These are phyloP conservation scores for Cryptocephalus primarius DNA, from an alignment of 2,888 invertebrate species.

Conservation along the genomic window DNA sequence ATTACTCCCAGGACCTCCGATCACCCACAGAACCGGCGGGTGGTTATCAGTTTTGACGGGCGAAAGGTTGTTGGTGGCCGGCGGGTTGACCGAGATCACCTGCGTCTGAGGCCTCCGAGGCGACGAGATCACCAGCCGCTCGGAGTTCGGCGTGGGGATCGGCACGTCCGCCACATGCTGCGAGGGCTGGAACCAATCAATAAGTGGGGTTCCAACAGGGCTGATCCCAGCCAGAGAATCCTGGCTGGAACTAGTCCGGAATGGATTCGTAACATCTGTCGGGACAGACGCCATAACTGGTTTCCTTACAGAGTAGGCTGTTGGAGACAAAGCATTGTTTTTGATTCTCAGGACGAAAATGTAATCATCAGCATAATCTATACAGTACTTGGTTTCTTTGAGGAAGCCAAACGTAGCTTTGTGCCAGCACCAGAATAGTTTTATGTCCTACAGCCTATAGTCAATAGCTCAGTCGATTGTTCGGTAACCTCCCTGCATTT, in stretches of 20 bases:
- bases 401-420: too few species aligned
- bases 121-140: conserved; percentile 5
- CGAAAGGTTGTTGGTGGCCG: conserved; percentile 20
- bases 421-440: too few species aligned
- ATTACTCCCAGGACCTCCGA: conserved; percentile 86
- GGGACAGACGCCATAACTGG: too few species aligned
- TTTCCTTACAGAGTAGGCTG: too few species aligned
- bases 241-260: background rate
- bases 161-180: background rate
- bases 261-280: background rate
- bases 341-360: background rate
- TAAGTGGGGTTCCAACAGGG: background rate
- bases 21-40: conserved; percentile 40
- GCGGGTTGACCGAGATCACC: conserved; percentile 28
- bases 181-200: conserved; percentile 7
- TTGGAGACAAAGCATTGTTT: too few species aligned
- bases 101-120: conserved; percentile 29
- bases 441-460: too few species aligned
- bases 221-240: too few species aligned
- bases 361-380: background rate
- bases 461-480: background rate
- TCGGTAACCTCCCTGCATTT: background rate
- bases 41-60: conserved; percentile 29
- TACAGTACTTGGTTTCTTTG: too few species aligned
- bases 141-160: background rate